Conservation (phyloP, 2,888 invertebrate genomes). For the Ethmia dodecea region DNA sequence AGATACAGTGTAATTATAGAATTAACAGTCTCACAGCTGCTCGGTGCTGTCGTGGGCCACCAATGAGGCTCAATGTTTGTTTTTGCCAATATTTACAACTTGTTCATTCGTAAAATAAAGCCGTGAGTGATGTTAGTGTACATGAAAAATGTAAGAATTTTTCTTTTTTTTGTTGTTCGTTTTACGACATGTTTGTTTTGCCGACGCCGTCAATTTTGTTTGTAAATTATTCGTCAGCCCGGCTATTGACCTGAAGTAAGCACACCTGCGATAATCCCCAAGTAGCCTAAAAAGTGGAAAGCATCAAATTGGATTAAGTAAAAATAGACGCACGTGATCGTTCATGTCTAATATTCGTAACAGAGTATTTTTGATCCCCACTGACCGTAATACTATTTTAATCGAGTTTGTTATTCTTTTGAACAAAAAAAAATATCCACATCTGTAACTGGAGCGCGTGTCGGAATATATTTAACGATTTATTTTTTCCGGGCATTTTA, state of each 20-base stretch:
- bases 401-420: constrained; percentile 25
- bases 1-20: constrained; percentile 8
- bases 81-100: constrained; percentile 12
- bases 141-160: constrained; percentile 47
- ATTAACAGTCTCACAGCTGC: constrained; percentile 9
- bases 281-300: constrained; percentile 1
- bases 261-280: background rate
- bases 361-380: constrained; percentile 36
- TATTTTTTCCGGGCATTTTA: constrained; percentile 23
- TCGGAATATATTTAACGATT: constrained; percentile 25
- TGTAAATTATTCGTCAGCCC: background rate
- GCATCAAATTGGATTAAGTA: constrained; percentile 1
- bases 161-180: constrained; percentile 1
- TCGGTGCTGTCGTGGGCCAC: constrained; percentile 2
- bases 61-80: constrained; percentile 26
- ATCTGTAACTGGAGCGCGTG: constrained; percentile 21
- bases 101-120: constrained; percentile 11
- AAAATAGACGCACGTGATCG: constrained; percentile 33
- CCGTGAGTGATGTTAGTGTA: constrained; percentile 40
- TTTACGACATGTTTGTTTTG: background rate
- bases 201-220: constrained; percentile 2
- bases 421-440: constrained; percentile 26
- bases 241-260: constrained; percentile 8
- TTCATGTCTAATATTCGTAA: constrained; percentile 26
- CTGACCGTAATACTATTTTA: constrained; percentile 40